Conservation (phyloP, 2,888 invertebrate species). For the Agrypnus murinus region DNA sequence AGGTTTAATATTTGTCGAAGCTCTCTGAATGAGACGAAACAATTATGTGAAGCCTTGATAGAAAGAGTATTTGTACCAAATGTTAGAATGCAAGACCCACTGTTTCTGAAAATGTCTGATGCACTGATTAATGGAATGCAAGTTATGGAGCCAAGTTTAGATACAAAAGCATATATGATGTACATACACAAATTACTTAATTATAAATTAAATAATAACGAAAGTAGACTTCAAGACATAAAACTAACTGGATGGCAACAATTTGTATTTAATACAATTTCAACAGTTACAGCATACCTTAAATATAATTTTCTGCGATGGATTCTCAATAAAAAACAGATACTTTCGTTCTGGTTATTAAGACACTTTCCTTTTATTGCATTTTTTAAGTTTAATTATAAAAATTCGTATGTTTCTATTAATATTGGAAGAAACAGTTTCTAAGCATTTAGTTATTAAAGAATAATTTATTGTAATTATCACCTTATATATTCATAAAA, state of each 20-base stretch:
- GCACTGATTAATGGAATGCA: slow-evolving; percentile 81
- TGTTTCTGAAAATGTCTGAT: slow-evolving; percentile 79
- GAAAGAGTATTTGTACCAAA: slow-evolving; percentile 78
- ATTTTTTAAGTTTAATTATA: slow-evolving; percentile 78
- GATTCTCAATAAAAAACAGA: slow-evolving; percentile 70
- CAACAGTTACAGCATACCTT: slow-evolving; percentile 14
- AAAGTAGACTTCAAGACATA: slow-evolving; percentile 18
- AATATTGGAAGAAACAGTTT: slow-evolving; percentile 26
- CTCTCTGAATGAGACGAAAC: slow-evolving; percentile 77
- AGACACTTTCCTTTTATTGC: slow-evolving; percentile 82
- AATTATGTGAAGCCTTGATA: slow-evolving; percentile 75
- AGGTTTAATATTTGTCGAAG: slow-evolving; percentile 83
- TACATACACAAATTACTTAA: slow-evolving; percentile 58
- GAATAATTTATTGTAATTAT: too few species aligned
- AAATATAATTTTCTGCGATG: slow-evolving; percentile 26
- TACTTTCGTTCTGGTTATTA: slow-evolving; percentile 76
- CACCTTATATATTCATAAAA: neutral
- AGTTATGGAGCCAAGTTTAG: slow-evolving; percentile 78
- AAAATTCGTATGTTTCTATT: slow-evolving; percentile 77
- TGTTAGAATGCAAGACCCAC: slow-evolving; percentile 75
- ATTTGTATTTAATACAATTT: slow-evolving; percentile 14
- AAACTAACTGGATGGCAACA: slow-evolving; percentile 16
- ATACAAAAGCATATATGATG: slow-evolving; percentile 75
- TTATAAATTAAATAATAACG: slow-evolving; percentile 36
- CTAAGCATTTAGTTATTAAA: too few species aligned